Evolutionary conservation across 1,140 invertebrate species (phyloP).

Genomic region (Atta cephalotes): DNA sequence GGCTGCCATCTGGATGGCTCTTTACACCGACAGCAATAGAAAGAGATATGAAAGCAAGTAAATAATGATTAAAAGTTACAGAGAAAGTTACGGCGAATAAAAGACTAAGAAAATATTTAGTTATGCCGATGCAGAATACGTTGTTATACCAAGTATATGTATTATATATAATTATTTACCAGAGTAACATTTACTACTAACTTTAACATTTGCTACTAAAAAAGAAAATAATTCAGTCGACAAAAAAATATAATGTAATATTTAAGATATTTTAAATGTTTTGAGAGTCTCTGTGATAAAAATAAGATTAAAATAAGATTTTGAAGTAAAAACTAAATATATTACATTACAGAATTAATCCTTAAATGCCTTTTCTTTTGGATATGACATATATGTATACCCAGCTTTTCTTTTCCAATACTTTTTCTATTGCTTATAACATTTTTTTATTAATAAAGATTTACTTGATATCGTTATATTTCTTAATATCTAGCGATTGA

Average conservation of each 20-base stretch:
- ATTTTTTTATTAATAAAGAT: no score
- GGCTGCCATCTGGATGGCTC: slow-evolving; percentile 75
- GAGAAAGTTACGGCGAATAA: not conserved
- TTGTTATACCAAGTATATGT: not conserved
- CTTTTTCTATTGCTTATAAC: no score
- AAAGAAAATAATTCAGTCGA: not conserved
- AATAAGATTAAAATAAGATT: not conserved
- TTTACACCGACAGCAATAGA: slow-evolving; percentile 39
- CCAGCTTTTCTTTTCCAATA: no score
- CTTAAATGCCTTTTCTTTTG: not conserved
- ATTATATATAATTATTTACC: not conserved
- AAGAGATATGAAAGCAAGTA: slow-evolving; percentile 37
- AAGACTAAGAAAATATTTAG: not conserved
- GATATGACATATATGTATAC: no score
- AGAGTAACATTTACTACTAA: not conserved
- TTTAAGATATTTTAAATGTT: not conserved
- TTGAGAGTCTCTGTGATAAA: not conserved
- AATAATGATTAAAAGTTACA: slow-evolving; percentile 45
- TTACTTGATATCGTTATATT: no score
- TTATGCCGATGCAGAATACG: not conserved
- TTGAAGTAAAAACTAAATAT: not conserved
- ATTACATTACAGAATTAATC: not conserved
- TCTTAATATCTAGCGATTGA: no score
- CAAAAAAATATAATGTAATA: not conserved
- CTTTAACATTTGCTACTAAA: not conserved